Evolutionary conservation across 2,888 invertebrate species (phyloP), one percentile per base, ranked within the genome.

Genomic region (Pristionchus exspectatus): DNA sequence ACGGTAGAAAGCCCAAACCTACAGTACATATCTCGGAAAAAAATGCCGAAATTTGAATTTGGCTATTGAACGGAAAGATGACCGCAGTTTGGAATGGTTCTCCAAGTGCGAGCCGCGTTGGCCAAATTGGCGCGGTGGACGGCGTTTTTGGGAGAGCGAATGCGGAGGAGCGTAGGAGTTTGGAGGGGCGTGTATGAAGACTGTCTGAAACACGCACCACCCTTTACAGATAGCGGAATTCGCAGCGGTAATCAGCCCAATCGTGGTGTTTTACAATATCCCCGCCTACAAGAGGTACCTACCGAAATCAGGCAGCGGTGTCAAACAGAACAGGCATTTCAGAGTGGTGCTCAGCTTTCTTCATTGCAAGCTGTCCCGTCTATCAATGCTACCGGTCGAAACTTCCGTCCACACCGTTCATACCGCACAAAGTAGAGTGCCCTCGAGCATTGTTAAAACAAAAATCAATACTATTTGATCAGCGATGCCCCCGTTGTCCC

Each of bases 391-490:
- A 4, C 38, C 74, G 27, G 27, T 54, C n/a, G 81, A 81, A n/a
- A 81, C 81, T 21, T 81, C 81, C 2, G 50, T 81, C 12, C 81
- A 81, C 27, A 81, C 81, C 18, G 81, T 81, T 21, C 63, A 63
- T n/a, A 50, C 81, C 5, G 81, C 81, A 50, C n/a, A 50, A 81
- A 81, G 81, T 81, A 81, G 81, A 81, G 50, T 81, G 27, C 81
- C 50, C 2, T 81, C 81, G 18, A 14, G 54, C 2, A 18, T 81
- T 27, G n/a, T 54, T 14, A 44, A 12, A 81, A 10, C 81, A 14
- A 81, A n/a, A 14, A 24, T 81, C 44, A 81, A 50, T 27, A 44
- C n/a, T 77, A 27, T 44, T 44, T 38, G 7, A 44, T 33, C 18
- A 38, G 2, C 27, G 2, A 9, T 2, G 69, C 30, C 69, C 30